Conservation (phyloP, 2,113 vertebrate species). For the Oncorhynchus keta region DNA sequence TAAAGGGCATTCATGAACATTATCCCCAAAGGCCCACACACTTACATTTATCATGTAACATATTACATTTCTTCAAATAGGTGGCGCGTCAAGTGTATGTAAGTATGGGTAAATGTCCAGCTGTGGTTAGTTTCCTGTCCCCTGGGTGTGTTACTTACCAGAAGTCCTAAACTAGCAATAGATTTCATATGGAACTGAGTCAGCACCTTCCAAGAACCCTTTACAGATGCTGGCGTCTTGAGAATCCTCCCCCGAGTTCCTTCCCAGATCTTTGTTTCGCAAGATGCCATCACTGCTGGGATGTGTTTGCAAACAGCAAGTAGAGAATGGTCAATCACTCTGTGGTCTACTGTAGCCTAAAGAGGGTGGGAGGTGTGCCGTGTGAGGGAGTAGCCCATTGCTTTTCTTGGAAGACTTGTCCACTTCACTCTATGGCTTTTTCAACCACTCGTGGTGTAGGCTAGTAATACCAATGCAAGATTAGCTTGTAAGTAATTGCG, state of each 20-base stretch:
- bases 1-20: not conserved
- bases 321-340: not conserved
- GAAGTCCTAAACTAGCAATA: constrained; percentile 1
- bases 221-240: constrained; percentile 13
- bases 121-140: constrained; percentile 20
- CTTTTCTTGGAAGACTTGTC: constrained; percentile 34
- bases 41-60: constrained; percentile 5
- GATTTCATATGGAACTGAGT: constrained; percentile 38
- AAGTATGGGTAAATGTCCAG: constrained; percentile 58
- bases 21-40: not conserved
- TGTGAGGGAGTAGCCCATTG: not conserved
- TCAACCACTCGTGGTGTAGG: not conserved
- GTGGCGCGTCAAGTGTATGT: constrained; percentile 65
- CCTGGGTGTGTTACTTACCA: constrained; percentile 28
- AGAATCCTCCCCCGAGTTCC: no score
- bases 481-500: not conserved
- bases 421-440: constrained; percentile 14
- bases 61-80: constrained; percentile 47
- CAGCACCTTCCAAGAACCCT: constrained; percentile 31
- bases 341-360: no score
- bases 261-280: constrained; percentile 51
- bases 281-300: not conserved
- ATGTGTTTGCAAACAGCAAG: not conserved
- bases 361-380: no score
- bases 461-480: constrained; percentile 4